phyloP scores from a whole-genome alignment of 2,113 vertebrate genomes.

The Labrus mixtus region DNA sequence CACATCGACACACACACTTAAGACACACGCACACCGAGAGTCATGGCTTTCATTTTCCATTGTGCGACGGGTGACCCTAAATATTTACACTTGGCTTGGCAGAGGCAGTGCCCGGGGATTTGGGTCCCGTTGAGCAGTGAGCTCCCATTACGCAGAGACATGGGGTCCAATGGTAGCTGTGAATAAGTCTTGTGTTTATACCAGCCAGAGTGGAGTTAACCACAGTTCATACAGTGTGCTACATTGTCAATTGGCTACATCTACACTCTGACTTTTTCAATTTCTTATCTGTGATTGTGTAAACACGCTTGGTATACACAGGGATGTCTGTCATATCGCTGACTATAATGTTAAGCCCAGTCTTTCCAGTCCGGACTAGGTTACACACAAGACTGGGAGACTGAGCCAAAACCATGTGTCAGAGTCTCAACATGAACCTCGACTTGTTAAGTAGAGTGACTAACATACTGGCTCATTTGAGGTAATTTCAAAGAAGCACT shows the following conservation, averaged over 20 bases:
- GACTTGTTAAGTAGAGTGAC: neutral
- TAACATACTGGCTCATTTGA: no score
- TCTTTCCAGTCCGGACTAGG: constrained; percentile 37
- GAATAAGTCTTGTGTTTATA: constrained; percentile 46
- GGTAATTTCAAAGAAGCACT: no score
- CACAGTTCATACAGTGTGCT: constrained; percentile 21
- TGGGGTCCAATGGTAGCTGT: constrained; percentile 21
- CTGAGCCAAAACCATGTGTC: constrained; percentile 32
- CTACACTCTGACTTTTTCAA: neutral
- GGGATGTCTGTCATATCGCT: constrained; percentile 27
- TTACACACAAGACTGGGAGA: constrained; percentile 7
- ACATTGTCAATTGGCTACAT: constrained; percentile 12
- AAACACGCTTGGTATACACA: constrained; percentile 21
- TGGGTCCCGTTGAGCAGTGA: constrained; percentile 19
- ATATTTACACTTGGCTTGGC: constrained; percentile 80
- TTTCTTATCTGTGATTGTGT: constrained; percentile 17
- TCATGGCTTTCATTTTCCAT: constrained; percentile 71
- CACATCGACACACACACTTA: constrained; percentile 23
- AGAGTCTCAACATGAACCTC: constrained; percentile 12
- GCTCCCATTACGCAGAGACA: constrained; percentile 48
- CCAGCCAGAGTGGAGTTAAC: constrained; percentile 19
- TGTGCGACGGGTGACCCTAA: constrained; percentile 77
- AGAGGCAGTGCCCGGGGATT: constrained; percentile 59
- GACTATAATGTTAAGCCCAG: constrained; percentile 23
- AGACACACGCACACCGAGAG: constrained; percentile 33